Base-by-base conservation (phyloP, 2,888 invertebrate genomes). In the Anthrax anthrax region DNA sequence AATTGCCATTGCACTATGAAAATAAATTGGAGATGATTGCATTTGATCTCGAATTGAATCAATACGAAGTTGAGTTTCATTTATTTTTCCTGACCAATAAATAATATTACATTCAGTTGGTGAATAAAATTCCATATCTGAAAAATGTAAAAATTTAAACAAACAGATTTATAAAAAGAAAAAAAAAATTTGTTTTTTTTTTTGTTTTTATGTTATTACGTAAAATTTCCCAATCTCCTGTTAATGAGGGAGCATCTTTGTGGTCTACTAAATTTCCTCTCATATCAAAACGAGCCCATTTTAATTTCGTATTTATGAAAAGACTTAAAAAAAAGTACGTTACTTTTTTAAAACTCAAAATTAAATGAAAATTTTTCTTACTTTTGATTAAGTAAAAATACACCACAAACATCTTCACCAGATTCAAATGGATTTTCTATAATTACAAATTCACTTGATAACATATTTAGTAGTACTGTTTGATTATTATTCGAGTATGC, bases 401-500 rank as follows among this genome's bases (percentile, higher is more conserved):
- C 72, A 1, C 84, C 84, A 23, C 71, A 72, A 1, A 87, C 78
- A 4, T 61, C 63, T 19, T 71, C 67, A 53, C 73, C 73, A 60
- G 73, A 72, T 57, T 83, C 82, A 17, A 92, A 71, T 1, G 90
- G 90, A 61, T 91, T 90, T 39, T 88, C 83, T 45, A 95, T 80
- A 1, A 85, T 77, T 13, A 86, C 76, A 58, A 85, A 90, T 67
- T 97, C 96, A 60, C 94, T 95, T 3, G 95, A 94, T 47, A 95
- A 72, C 73, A 92, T 88, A 60, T 94, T 92, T 18, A 95, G 73
- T 4, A 96, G 73, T 52, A 95, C 83, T 0, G 87, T 85, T 82
- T 95, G 92, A 67, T 92, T 89, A 63, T 95, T 95, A 61, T 95
- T 97, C 9, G 96, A 96, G 59, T 83, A 91, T 1, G 95, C 91